A percentile compares a stretch with the other conserved stretches of the same genome.
Conservation (phyloP, 2,113 vertebrate genomes). For the Apteryx mantelli region DNA sequence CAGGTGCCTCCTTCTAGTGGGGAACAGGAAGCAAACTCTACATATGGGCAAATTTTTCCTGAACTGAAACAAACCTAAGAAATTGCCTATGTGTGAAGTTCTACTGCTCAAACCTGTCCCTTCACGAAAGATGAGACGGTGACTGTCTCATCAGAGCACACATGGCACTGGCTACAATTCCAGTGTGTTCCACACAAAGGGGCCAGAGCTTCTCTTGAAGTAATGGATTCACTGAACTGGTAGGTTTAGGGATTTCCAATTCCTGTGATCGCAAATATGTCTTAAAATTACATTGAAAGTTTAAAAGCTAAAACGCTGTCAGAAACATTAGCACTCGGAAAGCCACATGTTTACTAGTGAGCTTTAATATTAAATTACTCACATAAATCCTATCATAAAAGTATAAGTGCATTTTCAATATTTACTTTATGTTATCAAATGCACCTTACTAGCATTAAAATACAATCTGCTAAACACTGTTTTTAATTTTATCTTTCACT, state of each 20-base stretch:
- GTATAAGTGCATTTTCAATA: not conserved
- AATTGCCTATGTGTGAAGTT: not conserved
- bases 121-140: not conserved
- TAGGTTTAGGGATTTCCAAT: not conserved
- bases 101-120: not conserved
- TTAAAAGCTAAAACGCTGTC: not conserved
- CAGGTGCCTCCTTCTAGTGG: not conserved
- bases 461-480: not conserved
- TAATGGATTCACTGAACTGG: not conserved
- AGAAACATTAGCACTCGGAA: not conserved
- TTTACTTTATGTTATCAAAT: not conserved
- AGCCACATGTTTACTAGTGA: not conserved
- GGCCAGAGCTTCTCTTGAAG: not conserved
- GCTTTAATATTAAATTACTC: not conserved
- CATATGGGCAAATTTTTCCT: not conserved
- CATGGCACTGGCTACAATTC: not conserved
- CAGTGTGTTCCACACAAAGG: not conserved
- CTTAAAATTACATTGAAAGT: not conserved
- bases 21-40: not conserved
- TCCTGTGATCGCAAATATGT: not conserved
- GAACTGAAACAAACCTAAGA: not conserved
- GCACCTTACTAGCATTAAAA: not conserved
- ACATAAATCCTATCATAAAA: not conserved
- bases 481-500: slow-evolving; percentile 5
- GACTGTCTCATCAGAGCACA: not conserved